These are phyloP conservation scores for Helleia helle DNA, from an alignment of 2,888 invertebrate genomes.

Conservation along the genomic window DNA sequence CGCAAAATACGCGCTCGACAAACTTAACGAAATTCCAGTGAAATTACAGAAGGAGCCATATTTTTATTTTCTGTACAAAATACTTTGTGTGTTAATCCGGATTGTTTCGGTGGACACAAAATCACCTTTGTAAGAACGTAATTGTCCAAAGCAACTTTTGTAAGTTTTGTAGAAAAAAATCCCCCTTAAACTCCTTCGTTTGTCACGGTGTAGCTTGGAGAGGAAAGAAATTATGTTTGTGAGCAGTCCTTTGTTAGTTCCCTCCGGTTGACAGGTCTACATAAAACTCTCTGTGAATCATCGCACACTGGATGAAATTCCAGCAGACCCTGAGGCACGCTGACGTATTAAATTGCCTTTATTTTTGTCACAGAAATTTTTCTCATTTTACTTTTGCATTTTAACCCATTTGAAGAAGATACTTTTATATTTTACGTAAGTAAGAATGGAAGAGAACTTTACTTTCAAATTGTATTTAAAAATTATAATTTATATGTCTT, in stretches of 20 bases:
- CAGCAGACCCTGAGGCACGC: not conserved
- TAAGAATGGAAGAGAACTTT: too few species aligned
- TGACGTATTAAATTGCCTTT: conserved; percentile 5
- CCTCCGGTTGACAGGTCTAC: not conserved
- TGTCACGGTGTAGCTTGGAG: not conserved
- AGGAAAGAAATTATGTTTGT: not conserved
- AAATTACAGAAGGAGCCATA: too few species aligned
- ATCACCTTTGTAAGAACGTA: not conserved
- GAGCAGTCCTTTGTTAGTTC: not conserved
- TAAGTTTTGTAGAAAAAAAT: not conserved
- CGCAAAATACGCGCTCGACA: not conserved
- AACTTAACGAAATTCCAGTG: not conserved
- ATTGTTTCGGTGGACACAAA: not conserved
- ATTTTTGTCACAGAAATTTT: not conserved
- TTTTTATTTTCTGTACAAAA: not conserved
- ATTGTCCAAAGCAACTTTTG: not conserved
- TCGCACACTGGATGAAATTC: not conserved
- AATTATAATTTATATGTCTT: too few species aligned
- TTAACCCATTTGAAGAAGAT: not conserved
- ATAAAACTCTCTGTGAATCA: not conserved
- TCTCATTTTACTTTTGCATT: not conserved
- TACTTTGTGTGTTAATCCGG: not conserved
- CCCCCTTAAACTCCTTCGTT: not conserved
- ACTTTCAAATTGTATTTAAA: too few species aligned
- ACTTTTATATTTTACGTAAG: too few species aligned